Evolutionary conservation across 1,140 invertebrate genomes (phyloP).

Genomic region (Sesamia nonagrioides): DNA sequence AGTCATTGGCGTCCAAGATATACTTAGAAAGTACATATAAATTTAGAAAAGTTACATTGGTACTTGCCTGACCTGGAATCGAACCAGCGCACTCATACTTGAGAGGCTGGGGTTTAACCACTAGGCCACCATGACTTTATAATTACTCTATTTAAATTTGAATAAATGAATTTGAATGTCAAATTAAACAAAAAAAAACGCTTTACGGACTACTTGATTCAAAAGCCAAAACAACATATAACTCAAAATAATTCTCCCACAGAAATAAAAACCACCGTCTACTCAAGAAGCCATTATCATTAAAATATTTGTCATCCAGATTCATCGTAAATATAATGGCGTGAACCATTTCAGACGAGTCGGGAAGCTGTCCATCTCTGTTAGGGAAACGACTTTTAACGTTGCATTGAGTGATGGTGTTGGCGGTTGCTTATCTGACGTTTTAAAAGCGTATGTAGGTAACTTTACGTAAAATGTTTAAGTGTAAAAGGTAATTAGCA

Average conservation of each 20-base stretch:
- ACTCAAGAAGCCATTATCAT: constrained; percentile 20
- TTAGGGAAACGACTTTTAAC: constrained; percentile 18
- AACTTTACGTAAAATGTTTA: no score
- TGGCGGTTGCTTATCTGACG: background rate
- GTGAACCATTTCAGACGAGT: constrained; percentile 1
- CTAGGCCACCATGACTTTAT: no score
- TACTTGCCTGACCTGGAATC: no score
- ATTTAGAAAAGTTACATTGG: no score
- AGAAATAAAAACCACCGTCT: constrained; percentile 9
- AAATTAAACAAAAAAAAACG: background rate
- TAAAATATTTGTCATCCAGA: constrained; percentile 27
- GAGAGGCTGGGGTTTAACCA: no score
- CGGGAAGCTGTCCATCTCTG: constrained; percentile 16
- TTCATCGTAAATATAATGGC: constrained; percentile 20
- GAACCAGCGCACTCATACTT: no score
- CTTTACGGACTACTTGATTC: background rate
- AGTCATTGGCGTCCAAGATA: no score
- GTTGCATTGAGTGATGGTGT: constrained; percentile 5
- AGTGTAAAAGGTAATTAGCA: no score
- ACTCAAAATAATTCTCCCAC: background rate
- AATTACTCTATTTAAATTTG: no score
- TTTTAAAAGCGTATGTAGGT: no score
- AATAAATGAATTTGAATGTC: no score
- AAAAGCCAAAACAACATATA: constrained; percentile 4
- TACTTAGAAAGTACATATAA: no score